Conservation (phyloP, 1,140 invertebrate species). For the Drosophila parabipectinata region DNA sequence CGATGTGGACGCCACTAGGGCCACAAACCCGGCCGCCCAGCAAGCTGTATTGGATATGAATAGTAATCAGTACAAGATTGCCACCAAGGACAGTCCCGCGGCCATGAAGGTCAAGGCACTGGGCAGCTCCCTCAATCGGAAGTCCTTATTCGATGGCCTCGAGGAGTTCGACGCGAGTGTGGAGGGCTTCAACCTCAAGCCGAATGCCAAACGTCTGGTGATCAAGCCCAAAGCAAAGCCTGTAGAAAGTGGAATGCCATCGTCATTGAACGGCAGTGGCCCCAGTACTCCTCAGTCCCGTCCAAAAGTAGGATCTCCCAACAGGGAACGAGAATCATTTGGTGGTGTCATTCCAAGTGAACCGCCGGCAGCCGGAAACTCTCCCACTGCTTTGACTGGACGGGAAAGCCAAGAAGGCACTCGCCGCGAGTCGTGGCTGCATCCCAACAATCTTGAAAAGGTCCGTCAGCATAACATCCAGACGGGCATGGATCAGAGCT, state of each 20-base stretch:
- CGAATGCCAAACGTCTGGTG: conserved; percentile 87
- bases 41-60: conserved; percentile 86
- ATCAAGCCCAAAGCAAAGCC: conserved; percentile 84
- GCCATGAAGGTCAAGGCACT: conserved; percentile 88
- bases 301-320: conserved; percentile 14
- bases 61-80: conserved; percentile 87
- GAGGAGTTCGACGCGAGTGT: conserved; percentile 88
- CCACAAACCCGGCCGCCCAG: conserved; percentile 89
- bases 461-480: conserved; percentile 78
- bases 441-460: conserved; percentile 78
- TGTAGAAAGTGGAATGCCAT: conserved; percentile 2
- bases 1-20: conserved; percentile 90
- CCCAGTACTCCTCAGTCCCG: conserved; percentile 27
- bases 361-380: conserved; percentile 2
- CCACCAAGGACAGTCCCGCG: conserved; percentile 85
- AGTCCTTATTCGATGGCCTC: conserved; percentile 89
- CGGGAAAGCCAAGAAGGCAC: conserved; percentile 45
- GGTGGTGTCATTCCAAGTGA: conserved; percentile 49
- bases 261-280: conserved; percentile 9
- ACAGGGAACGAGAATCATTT: conserved; percentile 60
- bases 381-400: background rate
- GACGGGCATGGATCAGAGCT: conserved; percentile 50
- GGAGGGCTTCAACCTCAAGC: conserved; percentile 87
- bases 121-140: conserved; percentile 85
- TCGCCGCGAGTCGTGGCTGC: conserved; percentile 79